Percentiles rank a stretch among this genome's conserved stretches.
Evolutionary conservation across 2,113 vertebrate genomes (phyloP).

Genomic region (Chionomys nivalis): DNA sequence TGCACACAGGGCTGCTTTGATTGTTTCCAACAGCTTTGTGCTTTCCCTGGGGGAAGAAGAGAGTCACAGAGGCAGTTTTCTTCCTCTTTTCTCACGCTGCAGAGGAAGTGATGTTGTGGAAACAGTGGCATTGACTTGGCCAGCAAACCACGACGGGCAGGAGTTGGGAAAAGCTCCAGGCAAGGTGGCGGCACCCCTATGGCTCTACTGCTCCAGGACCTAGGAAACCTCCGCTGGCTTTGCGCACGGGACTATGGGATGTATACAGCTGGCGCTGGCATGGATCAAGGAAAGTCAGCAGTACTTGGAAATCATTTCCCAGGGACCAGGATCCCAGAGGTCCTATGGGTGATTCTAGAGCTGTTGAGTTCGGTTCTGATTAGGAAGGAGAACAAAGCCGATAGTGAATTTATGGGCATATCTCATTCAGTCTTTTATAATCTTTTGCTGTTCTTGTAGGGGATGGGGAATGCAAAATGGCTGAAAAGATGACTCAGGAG

Average conservation of each 20-base stretch:
- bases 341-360: background rate
- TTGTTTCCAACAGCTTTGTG: conserved; percentile 79
- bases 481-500: background rate
- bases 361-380: background rate
- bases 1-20: conserved; percentile 74
- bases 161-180: background rate
- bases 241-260: background rate
- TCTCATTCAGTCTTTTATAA: background rate
- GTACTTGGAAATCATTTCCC: background rate
- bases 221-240: background rate
- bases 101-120: conserved; percentile 80
- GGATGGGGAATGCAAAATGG: too few species aligned
- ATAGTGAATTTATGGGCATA: background rate
- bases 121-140: conserved; percentile 69
- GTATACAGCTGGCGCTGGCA: background rate
- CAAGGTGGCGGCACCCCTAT: background rate
- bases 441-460: background rate
- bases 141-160: conserved; percentile 24
- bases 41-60: conserved; percentile 78
- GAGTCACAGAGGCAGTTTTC: conserved; percentile 67
- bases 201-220: background rate
- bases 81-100: conserved; percentile 81
- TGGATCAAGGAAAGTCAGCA: conserved; percentile 19
- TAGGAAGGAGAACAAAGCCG: background rate
- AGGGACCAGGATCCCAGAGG: background rate